These are phyloP conservation scores for Molorchus minor DNA, from an alignment of 2,888 invertebrate genomes.

Conservation along the genomic window DNA sequence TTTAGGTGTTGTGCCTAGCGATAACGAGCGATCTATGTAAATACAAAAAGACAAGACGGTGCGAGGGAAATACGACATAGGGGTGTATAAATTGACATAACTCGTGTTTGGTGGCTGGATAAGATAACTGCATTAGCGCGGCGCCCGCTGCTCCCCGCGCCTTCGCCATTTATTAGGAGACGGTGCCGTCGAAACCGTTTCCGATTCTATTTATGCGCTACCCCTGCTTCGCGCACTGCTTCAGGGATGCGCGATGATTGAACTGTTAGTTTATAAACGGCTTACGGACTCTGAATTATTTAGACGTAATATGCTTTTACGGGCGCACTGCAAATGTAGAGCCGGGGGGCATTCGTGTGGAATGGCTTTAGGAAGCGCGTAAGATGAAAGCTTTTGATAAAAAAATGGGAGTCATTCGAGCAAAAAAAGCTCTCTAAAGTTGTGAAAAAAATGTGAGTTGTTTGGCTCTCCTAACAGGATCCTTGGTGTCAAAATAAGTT, in stretches of 20 bases:
- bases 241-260: slow-evolving; percentile 31
- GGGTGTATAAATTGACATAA: slow-evolving; percentile 54
- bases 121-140: slow-evolving; percentile 52
- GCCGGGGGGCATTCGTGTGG: too few relatives aligned
- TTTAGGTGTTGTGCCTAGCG: slow-evolving; percentile 25
- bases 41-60: slow-evolving; percentile 29
- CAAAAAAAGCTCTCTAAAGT: too few relatives aligned
- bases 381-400: too few relatives aligned
- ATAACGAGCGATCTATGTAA: slow-evolving; percentile 43
- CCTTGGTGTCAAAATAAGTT: too few relatives aligned
- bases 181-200: slow-evolving; percentile 40
- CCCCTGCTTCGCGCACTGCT: slow-evolving; percentile 8
- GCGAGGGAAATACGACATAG: slow-evolving; percentile 24
- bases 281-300: slow-evolving; percentile 35
- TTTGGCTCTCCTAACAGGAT: too few relatives aligned
- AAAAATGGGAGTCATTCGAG: too few relatives aligned
- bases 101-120: slow-evolving; percentile 50
- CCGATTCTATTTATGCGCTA: slow-evolving; percentile 39
- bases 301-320: slow-evolving; percentile 26
- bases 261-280: slow-evolving; percentile 34
- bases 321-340: slow-evolving; percentile 1
- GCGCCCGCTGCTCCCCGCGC: slow-evolving; percentile 9
- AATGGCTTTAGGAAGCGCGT: too few relatives aligned
- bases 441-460: too few relatives aligned
- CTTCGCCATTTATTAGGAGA: slow-evolving; percentile 32